These are phyloP conservation scores for Agrochola litura DNA, from an alignment of 2,888 invertebrate species.

Conservation along the genomic window DNA sequence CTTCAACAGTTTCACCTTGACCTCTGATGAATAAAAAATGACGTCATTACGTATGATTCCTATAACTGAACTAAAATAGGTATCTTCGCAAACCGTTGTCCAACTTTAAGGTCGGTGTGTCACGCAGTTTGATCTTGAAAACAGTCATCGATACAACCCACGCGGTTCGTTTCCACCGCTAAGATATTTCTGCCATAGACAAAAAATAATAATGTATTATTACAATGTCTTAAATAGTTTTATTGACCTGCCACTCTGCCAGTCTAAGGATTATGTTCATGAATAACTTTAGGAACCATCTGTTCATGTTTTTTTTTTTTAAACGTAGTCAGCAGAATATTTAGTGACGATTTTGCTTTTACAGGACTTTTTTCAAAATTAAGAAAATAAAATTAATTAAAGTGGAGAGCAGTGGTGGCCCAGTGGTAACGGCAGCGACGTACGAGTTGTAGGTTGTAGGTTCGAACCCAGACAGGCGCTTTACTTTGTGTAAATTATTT, in stretches of 20 bases:
- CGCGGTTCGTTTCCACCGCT: conserved; percentile 50
- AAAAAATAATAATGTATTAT: conserved; percentile 58
- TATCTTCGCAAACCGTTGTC: conserved; percentile 21
- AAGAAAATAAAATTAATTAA: too few species aligned
- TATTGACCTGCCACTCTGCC: conserved; percentile 57
- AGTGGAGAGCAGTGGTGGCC: too few species aligned
- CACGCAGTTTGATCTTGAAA: conserved; percentile 63
- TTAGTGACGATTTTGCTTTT: background rate
- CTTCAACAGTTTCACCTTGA: background rate
- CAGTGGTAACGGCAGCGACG: too few species aligned
- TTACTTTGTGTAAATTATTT: too few species aligned
- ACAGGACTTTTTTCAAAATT: too few species aligned
- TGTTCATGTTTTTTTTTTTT: background rate
- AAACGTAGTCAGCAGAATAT: background rate
- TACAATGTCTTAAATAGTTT: conserved; percentile 52
- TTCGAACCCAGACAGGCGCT: too few species aligned
- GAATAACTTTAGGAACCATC: background rate
- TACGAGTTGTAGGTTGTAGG: too few species aligned
- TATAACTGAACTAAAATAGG: background rate
- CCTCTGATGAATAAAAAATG: conserved; percentile 5
- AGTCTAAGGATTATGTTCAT: background rate
- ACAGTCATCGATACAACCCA: conserved; percentile 65
- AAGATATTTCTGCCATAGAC: conserved; percentile 55
- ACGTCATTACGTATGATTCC: conserved; percentile 8
- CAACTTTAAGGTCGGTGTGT: conserved; percentile 51